phyloP scores from a whole-genome alignment of 2,797 vertebrate species.

The Schizothorax lantsangensis region DNA sequence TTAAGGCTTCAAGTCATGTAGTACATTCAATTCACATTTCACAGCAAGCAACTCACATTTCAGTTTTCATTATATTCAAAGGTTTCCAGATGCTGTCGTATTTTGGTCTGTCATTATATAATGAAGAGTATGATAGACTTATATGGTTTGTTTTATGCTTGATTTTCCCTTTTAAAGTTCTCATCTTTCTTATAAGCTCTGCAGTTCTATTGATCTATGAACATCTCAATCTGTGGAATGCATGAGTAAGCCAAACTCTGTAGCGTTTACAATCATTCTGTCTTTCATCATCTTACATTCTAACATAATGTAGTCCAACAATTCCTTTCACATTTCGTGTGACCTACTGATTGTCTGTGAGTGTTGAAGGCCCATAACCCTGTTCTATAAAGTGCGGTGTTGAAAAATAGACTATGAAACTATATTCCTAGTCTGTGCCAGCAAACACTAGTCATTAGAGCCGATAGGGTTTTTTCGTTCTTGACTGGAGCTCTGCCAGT shows the following conservation, averaged over 20 bases:
- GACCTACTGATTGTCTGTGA: conserved; percentile 52
- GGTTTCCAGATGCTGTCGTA: no score
- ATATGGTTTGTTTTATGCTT: not conserved
- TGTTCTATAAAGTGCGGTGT: conserved; percentile 28
- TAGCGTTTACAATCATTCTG: not conserved
- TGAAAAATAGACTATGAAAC: conserved; percentile 48
- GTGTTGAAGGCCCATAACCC: conserved; percentile 28
- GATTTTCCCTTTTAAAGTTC: not conserved
- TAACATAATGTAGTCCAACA: conserved; percentile 35
- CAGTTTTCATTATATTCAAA: no score
- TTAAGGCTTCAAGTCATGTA: no score
- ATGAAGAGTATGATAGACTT: not conserved
- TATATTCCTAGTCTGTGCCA: conserved; percentile 49
- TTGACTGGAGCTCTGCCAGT: conserved; percentile 59
- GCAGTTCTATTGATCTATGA: not conserved
- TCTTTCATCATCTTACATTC: conserved; percentile 1
- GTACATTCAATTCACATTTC: no score
- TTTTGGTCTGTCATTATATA: not conserved
- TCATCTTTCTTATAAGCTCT: not conserved
- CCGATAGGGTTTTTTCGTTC: conserved; percentile 39
- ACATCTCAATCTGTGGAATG: conserved; percentile 37
- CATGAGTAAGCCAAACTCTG: not conserved
- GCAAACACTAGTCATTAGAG: conserved; percentile 61
- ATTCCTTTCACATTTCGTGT: conserved; percentile 51
- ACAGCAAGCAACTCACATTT: no score